Evolutionary conservation across 2,797 vertebrate genomes (phyloP).

Genomic region (Galago senegalensis): DNA sequence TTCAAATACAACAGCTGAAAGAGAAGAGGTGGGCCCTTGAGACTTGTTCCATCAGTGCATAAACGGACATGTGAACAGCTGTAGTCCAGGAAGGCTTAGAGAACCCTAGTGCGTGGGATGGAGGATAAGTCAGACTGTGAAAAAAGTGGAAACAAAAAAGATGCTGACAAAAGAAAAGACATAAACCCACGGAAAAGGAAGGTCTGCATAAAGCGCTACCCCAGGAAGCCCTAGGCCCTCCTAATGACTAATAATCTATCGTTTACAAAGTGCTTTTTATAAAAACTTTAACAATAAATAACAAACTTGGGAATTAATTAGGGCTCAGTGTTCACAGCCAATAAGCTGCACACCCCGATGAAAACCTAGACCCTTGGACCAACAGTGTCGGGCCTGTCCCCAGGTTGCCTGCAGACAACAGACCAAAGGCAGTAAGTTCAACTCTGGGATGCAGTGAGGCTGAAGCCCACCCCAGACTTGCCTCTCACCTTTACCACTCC

Average conservation of each 20-base stretch:
- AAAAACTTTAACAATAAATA: neutral
- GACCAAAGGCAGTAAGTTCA: neutral
- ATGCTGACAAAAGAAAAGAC: neutral
- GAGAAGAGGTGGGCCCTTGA: neutral
- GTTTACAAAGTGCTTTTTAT: neutral
- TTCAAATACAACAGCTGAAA: neutral
- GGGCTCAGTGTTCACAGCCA: neutral
- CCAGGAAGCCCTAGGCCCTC: neutral
- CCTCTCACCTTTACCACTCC: neutral
- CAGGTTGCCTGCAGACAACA: neutral
- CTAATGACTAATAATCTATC: accelerated
- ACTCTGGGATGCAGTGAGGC: accelerated
- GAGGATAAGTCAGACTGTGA: neutral
- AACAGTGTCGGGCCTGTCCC: neutral
- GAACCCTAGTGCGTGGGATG: neutral
- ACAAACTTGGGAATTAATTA: neutral
- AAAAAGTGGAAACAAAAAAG: neutral
- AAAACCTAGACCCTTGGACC: neutral
- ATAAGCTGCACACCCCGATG: neutral
- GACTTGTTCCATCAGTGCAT: neutral
- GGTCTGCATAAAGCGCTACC: accelerated
- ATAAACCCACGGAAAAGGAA: neutral
- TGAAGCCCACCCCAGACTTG: neutral
- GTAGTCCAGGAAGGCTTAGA: neutral
- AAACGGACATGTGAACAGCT: neutral